Evolutionary conservation across 2,113 vertebrate species (phyloP), one percentile per base, ranked within the genome.

Genomic region (Asarcornis scutulata): DNA sequence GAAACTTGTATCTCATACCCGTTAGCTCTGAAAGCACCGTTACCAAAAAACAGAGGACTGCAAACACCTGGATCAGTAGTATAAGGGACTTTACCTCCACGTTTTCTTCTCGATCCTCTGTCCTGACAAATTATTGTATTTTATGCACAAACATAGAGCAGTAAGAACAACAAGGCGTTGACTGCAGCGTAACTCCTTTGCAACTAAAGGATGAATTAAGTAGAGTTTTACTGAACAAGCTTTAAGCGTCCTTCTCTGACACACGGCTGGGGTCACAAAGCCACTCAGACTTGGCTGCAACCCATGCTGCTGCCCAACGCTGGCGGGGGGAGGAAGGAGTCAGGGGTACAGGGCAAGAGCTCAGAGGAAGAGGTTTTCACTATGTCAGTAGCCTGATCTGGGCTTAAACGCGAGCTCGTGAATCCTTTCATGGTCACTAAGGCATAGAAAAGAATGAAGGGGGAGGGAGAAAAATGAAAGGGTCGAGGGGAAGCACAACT

Each of bases 131-230:
- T 88, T 40, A 38, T 4, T 64, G 34, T 38, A 27, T 83, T 96
- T 95, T 93, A 88, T 48, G 32, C 59, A 75, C 38, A 97, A 91
- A 91, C 32, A 83, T 0, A 21, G 62, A 83, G n/a, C 78, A 64
- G 1, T 79, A 85, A 95, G 86, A 75, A 60, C 4, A 83, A 60
- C 4, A 83, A 58, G 71, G 71, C 40, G 20, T 82, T 76, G 74
- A 68, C 76, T 64, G 72, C 66, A 91, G 86, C 82, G 78, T 2
- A 83, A 72, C 75, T 91, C 62, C 85, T 88, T 88, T 58, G 85
- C 75, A 89, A 44, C 80, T 73, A 62, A 80, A 84, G 89, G 78
- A 93, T 91, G 8, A 93, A 93, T 91, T 85, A 83, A 88, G 75
- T 63, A 31, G 79, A 83, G 67, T 76, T 91, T 55, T 67, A 87